These are phyloP conservation scores for Petrocephalus microphthalmus DNA, from an alignment of 2,113 vertebrate genomes.

Conservation along the genomic window DNA sequence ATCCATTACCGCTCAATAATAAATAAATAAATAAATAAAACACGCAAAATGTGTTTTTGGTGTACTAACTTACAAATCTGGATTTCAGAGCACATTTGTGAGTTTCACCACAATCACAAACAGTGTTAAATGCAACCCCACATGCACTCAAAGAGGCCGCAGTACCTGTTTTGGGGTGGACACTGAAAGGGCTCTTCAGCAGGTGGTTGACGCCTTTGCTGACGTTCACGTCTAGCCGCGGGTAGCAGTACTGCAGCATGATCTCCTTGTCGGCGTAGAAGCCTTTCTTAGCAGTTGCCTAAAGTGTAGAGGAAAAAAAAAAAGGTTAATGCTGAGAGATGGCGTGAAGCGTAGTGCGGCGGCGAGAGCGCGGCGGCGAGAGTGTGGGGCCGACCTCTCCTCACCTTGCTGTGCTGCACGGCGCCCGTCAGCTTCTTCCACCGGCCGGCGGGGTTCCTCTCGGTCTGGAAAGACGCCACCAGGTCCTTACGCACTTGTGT, in stretches of 20 bases:
- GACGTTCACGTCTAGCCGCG: slow-evolving; percentile 87
- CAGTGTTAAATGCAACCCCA: not conserved
- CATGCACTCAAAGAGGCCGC: not conserved
- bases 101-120: not conserved
- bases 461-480: slow-evolving; percentile 53
- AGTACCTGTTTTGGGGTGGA: slow-evolving; percentile 90
- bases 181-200: slow-evolving; percentile 93
- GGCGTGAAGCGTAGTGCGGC: not conserved
- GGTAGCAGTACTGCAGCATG: slow-evolving; percentile 94
- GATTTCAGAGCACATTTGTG: not conserved
- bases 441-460: slow-evolving; percentile 63
- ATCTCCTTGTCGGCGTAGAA: slow-evolving; percentile 71
- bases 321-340: not conserved
- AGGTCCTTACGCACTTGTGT: slow-evolving; percentile 66
- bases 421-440: slow-evolving; percentile 63
- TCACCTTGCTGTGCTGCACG: slow-evolving; percentile 45
- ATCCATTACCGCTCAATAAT: not conserved
- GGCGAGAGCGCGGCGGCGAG: not conserved
- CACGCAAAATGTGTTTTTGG: not conserved
- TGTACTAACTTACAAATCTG: not conserved
- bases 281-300: slow-evolving; percentile 33
- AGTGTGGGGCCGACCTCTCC: not conserved
- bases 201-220: slow-evolving; percentile 91
- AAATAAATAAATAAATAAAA: not conserved
- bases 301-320: not conserved